phyloP scores from a whole-genome alignment of 2,888 invertebrate species.

The Habrosyne pyritoides region DNA sequence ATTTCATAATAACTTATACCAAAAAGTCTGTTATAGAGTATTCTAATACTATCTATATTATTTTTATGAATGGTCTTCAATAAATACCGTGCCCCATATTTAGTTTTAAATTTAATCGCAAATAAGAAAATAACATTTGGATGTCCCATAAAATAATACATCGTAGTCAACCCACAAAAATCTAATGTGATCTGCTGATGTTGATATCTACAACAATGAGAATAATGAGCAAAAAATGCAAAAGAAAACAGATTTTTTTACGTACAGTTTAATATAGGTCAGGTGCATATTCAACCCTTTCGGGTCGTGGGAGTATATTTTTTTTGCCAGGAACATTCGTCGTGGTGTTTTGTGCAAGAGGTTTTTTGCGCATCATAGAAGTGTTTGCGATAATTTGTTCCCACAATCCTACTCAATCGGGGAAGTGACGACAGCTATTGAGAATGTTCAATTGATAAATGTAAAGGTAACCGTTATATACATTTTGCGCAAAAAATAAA shows the following conservation, averaged over 20 bases:
- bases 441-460: slow-evolving; percentile 56
- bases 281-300: slow-evolving; percentile 82
- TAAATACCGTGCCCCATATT: not conserved
- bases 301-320: slow-evolving; percentile 76
- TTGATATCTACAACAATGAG: slow-evolving; percentile 56
- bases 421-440: slow-evolving; percentile 78
- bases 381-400: slow-evolving; percentile 84
- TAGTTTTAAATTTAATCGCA: not conserved
- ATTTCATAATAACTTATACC: not conserved
- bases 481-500: slow-evolving; percentile 38
- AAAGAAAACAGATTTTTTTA: slow-evolving; percentile 69
- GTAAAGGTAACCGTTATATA: slow-evolving; percentile 58
- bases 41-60: not conserved
- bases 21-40: not conserved
- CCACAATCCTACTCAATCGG: slow-evolving; percentile 69
- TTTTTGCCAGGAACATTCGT: slow-evolving; percentile 55
- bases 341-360: slow-evolving; percentile 64
- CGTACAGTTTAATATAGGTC: slow-evolving; percentile 76
- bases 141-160: slow-evolving; percentile 10
- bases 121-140: not conserved
- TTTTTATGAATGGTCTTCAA: too few relatives aligned
- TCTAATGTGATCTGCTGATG: slow-evolving; percentile 55
- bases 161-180: slow-evolving; percentile 49
- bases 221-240: slow-evolving; percentile 75
- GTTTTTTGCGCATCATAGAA: slow-evolving; percentile 66